phyloP scores from a whole-genome alignment of 2,888 invertebrate genomes.

The Eutolmus rufibarbis region DNA sequence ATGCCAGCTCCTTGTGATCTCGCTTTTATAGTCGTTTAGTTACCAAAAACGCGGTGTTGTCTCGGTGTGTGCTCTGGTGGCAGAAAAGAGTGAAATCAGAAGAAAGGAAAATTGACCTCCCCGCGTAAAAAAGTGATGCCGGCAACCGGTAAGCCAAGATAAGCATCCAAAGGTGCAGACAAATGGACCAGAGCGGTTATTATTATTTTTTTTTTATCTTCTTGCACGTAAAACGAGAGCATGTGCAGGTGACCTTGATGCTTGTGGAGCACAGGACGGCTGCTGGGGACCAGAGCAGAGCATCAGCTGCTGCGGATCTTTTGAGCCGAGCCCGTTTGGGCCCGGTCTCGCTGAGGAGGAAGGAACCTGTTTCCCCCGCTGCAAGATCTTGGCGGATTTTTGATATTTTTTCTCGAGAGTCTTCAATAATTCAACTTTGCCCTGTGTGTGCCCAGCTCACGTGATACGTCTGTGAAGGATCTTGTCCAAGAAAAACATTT shows the following conservation, averaged over 20 bases:
- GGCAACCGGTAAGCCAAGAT: constrained; percentile 7
- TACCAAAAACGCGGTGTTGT: not conserved
- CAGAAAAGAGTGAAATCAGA: not conserved
- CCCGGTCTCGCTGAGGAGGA: not conserved
- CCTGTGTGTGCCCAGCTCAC: not conserved
- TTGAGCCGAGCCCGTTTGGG: not conserved
- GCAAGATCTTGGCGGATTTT: not conserved
- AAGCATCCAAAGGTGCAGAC: constrained; percentile 20
- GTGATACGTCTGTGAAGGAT: not conserved
- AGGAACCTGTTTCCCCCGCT: not conserved
- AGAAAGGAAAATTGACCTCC: constrained; percentile 30
- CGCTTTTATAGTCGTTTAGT: not conserved
- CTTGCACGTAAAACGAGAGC: not conserved
- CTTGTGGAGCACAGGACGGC: constrained; percentile 18
- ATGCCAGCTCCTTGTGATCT: constrained; percentile 26
- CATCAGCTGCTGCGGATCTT: constrained; percentile 5
- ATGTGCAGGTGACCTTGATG: constrained; percentile 40
- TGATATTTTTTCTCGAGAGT: not conserved
- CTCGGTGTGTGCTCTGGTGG: not conserved
- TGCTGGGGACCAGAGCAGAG: not conserved
- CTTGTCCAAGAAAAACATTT: not conserved
- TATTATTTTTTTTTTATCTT: not conserved
- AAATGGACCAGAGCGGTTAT: constrained; percentile 18
- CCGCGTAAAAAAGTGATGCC: not conserved
- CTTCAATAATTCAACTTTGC: not conserved